Evolutionary conservation across 2,888 invertebrate species (phyloP), one percentile per base, ranked within the genome.

Genomic region (Clitarchus hookeri): DNA sequence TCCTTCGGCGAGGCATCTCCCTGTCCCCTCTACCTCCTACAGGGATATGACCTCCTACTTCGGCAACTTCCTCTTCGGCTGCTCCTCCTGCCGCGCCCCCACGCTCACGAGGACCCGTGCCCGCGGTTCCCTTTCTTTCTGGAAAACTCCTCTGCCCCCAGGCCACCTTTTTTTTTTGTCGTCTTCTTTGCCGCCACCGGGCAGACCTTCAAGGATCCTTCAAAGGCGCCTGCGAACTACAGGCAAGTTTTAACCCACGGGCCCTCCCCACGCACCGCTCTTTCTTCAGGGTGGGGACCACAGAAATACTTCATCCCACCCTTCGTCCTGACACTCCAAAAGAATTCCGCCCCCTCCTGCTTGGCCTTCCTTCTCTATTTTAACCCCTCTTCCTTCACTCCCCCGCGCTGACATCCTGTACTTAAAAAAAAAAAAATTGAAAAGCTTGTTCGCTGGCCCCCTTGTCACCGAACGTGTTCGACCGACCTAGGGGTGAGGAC

Each of bases 31-130:
- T 53, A 16, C 3, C 11, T 11, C 13, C 13, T 11, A 0, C 0
- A 8, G 65, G 11, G 48, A 48, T 48, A 19, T 65, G 65, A 65
- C 65, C 65, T 65, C 65, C 65, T 65, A 11, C 65, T 65, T 23
- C 65, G 65, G n/a, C 23, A n/a, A 65, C 65, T 65, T 65, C 65
- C 65, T 65, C 65, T 65, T 65, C 65, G 65, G 65, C 65, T n/a
- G 65, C 8, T n/a, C 65, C 65, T 65, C 48, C 48, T 16, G 12
- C 48, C 48, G 12, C 48, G 11, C 48, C 16, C 48, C 48, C 48
- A 2, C 3, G 16, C 48, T 48, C 48, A 13, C 12, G 48, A 13
- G 48, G 48, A 16, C 48, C 48, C 48, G 48, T 48, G 48, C 48
- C 8, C 12, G 12, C 1, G 48, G 65, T 11, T 65, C n/a, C n/a